Evolutionary conservation across 1,140 invertebrate genomes (phyloP).

Genomic region (Chelonus insularis): DNA sequence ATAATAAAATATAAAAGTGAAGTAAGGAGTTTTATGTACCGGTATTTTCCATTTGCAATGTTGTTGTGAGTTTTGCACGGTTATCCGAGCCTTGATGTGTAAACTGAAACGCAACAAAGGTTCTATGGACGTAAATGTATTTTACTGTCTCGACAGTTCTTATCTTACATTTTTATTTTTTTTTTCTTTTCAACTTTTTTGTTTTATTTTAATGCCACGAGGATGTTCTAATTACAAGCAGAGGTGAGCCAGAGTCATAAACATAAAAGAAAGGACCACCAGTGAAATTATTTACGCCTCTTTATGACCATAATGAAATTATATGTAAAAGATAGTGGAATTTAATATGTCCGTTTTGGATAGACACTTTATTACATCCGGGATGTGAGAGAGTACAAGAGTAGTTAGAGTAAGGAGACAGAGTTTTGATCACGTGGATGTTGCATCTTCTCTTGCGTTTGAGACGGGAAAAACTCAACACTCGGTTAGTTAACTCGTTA

Average conservation of each 20-base stretch:
- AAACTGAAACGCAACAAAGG: slow-evolving; percentile 16
- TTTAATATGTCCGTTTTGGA: too few species aligned
- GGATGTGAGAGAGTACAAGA: too few species aligned
- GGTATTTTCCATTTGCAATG: not conserved
- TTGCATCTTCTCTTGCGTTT: too few species aligned
- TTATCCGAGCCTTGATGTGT: slow-evolving; percentile 8
- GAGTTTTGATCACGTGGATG: too few species aligned
- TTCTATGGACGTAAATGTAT: not conserved
- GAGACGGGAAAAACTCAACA: slow-evolving; percentile 4
- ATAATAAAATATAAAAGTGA: not conserved
- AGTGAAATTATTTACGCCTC: not conserved
- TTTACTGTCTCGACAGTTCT: not conserved
- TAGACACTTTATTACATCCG: too few species aligned
- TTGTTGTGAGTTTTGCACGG: slow-evolving; percentile 8
- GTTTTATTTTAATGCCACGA: not conserved
- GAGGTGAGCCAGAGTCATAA: not conserved
- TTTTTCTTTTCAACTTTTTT: not conserved
- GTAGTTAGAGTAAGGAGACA: too few species aligned
- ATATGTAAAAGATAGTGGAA: too few species aligned
- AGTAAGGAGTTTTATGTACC: not conserved
- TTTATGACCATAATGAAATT: not conserved
- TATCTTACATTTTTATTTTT: slow-evolving; percentile 6
- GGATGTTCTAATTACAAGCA: slow-evolving; percentile 3
- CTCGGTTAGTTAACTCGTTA: slow-evolving; percentile 8
- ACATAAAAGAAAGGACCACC: slow-evolving; percentile 8